A percentile compares a stretch with the other conserved stretches of the same genome.
These are phyloP conservation scores for Corydoras sp. DNA, from an alignment of 2,113 vertebrate species.

Conservation along the genomic window DNA sequence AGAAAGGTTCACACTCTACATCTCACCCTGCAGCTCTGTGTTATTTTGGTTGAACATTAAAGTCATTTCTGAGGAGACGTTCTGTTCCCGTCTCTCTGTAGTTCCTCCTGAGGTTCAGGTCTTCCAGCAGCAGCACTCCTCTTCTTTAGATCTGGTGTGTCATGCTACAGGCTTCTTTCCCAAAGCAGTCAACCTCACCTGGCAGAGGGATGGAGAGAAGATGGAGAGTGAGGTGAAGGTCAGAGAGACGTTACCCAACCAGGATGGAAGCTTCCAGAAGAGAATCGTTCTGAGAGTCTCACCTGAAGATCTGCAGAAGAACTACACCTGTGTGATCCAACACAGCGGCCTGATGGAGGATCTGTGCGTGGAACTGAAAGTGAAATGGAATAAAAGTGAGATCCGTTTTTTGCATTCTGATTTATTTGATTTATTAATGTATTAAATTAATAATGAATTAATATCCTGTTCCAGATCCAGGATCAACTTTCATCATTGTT, in stretches of 20 bases:
- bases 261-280: slow-evolving; percentile 51
- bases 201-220: slow-evolving; percentile 34
- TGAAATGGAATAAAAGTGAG: not conserved
- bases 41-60: too few species aligned
- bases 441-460: not conserved
- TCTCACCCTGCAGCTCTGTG: too few species aligned
- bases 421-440: not conserved
- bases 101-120: slow-evolving; percentile 30
- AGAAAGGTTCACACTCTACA: too few species aligned
- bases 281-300: slow-evolving; percentile 15
- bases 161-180: slow-evolving; percentile 55
- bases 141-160: slow-evolving; percentile 44
- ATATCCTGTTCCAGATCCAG: not conserved
- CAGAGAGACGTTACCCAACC: slow-evolving; percentile 47
- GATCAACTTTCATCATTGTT: not conserved
- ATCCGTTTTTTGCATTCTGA: not conserved
- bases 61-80: too few species aligned
- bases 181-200: slow-evolving; percentile 22
- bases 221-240: slow-evolving; percentile 40
- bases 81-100: slow-evolving; percentile 5
- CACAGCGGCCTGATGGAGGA: slow-evolving; percentile 16
- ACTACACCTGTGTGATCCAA: slow-evolving; percentile 33
- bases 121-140: slow-evolving; percentile 23
- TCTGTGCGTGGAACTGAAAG: not conserved
- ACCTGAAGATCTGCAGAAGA: not conserved